A percentile compares a stretch with the other conserved stretches of the same genome.
Evolutionary conservation across 2,888 invertebrate species (phyloP).

Genomic region (Lasioglossum vierecki): DNA sequence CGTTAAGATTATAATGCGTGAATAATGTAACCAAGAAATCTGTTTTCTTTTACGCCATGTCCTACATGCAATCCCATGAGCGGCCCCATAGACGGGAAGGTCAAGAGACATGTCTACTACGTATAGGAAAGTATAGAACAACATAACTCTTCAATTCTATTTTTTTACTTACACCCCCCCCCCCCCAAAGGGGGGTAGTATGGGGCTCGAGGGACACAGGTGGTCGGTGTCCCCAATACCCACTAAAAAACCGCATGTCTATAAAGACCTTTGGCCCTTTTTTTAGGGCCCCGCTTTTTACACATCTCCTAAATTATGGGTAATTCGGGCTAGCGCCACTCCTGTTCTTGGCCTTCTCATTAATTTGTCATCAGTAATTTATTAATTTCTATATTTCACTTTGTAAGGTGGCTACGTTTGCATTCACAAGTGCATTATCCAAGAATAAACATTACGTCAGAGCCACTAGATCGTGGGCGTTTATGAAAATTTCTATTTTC

Average conservation of each 20-base stretch:
- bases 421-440: neutral
- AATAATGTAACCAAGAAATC: slow-evolving; percentile 61
- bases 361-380: neutral
- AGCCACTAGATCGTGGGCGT: neutral
- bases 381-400: neutral
- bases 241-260: no score
- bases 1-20: slow-evolving; percentile 75
- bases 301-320: no score
- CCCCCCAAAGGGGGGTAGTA: no score
- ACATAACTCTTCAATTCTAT: neutral
- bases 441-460: neutral
- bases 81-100: neutral
- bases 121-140: neutral
- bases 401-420: neutral
- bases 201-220: no score
- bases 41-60: slow-evolving; percentile 34
- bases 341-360: no score
- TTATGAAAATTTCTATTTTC: neutral
- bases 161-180: no score
- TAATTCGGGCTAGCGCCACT: no score
- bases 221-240: no score
- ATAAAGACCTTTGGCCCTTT: no score
- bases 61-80: neutral
- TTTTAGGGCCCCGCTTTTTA: no score
- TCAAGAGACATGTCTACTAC: no score